A percentile compares a stretch with the other conserved stretches of the same genome.
phyloP scores from a whole-genome alignment of 2,888 invertebrate species.

The Hyposoter didymator region DNA sequence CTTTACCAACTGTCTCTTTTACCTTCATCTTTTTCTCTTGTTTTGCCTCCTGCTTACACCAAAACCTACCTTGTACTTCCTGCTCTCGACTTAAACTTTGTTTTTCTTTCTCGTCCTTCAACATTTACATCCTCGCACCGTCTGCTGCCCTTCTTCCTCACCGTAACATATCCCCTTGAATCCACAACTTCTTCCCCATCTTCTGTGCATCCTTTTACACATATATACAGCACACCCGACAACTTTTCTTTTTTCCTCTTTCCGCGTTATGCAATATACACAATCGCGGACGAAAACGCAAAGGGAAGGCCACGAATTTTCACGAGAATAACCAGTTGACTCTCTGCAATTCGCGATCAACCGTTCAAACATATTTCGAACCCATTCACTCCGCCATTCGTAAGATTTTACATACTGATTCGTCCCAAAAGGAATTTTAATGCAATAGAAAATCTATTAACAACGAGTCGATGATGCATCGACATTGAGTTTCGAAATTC shows the following conservation, averaged over 20 bases:
- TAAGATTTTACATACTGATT: background rate
- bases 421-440: background rate
- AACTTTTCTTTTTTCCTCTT: slow-evolving; percentile 61
- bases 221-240: slow-evolving; percentile 52
- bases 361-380: background rate
- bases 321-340: slow-evolving; percentile 25
- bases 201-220: slow-evolving; percentile 7
- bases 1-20: slow-evolving; percentile 51
- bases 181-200: slow-evolving; percentile 41
- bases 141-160: slow-evolving; percentile 44
- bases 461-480: background rate
- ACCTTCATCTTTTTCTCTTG: slow-evolving; percentile 23
- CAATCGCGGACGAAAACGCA: slow-evolving; percentile 56
- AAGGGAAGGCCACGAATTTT: slow-evolving; percentile 59
- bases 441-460: background rate
- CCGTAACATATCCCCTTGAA: slow-evolving; percentile 16
- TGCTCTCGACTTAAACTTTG: slow-evolving; percentile 72
- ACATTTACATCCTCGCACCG: slow-evolving; percentile 26
- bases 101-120: slow-evolving; percentile 73
- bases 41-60: slow-evolving; percentile 38
- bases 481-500: background rate
- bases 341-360: slow-evolving; percentile 7
- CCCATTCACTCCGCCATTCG: background rate
- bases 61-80: slow-evolving; percentile 74
- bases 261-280: slow-evolving; percentile 54